A percentile compares a stretch with the other conserved stretches of the same genome.
Conservation (phyloP, 2,888 invertebrate genomes). For the Rhopalosiphum nymphaeae region DNA sequence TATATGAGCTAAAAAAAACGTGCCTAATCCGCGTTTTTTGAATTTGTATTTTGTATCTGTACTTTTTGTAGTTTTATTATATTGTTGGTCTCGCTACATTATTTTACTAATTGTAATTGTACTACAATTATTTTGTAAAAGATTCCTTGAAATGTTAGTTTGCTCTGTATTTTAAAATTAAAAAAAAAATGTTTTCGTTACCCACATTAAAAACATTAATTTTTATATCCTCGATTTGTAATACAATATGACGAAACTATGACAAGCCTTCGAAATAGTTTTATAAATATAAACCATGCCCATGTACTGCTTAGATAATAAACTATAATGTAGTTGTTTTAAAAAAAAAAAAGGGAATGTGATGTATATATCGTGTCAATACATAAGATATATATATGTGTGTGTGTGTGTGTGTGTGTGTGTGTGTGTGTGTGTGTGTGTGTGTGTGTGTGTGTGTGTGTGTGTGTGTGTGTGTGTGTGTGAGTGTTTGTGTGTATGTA, state of each 20-base stretch:
- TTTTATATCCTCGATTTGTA: constrained; percentile 28
- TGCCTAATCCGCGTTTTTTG: not conserved
- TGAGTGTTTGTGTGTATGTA: too few species aligned
- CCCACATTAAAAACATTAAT: not conserved
- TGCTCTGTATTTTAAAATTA: not conserved
- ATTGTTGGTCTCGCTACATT: not conserved
- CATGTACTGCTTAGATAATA: not conserved
- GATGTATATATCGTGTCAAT: not conserved
- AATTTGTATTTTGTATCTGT: constrained; percentile 1
- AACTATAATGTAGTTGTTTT: not conserved
- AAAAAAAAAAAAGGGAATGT: not conserved
- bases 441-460: too few species aligned
- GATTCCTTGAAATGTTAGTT: not conserved
- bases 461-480: too few species aligned
- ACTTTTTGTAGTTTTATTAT: not conserved
- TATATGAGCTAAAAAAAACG: not conserved
- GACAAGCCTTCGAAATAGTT: constrained; percentile 18
- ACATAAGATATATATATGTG: not conserved
- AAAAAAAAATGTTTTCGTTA: constrained; percentile 11
- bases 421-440: too few species aligned
- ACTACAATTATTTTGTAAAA: not conserved
- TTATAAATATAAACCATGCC: constrained; percentile 20
- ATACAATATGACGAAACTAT: not conserved
- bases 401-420: too few species aligned
- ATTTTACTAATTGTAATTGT: not conserved